Percentiles rank a stretch among this genome's conserved stretches.
Evolutionary conservation across 1,140 invertebrate genomes (phyloP).

Genomic region (Pachypeltis micranthus): DNA sequence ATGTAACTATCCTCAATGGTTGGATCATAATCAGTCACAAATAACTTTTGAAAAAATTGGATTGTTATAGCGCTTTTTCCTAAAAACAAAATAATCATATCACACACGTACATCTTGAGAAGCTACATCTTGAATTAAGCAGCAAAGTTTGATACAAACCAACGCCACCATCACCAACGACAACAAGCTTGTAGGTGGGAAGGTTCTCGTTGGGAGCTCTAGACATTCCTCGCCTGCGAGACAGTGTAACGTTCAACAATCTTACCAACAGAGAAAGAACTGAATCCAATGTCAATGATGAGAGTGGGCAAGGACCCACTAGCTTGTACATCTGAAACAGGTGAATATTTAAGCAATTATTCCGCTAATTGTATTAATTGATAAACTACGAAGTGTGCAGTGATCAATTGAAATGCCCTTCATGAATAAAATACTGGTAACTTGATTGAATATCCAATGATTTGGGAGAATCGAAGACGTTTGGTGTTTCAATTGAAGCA

Average conservation of each 20-base stretch:
- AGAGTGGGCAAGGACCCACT: not conserved
- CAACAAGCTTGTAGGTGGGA: conserved; percentile 76
- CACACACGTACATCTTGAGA: conserved; percentile 79
- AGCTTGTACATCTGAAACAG: not conserved
- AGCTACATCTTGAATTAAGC: too few species aligned
- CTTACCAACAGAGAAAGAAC: not conserved
- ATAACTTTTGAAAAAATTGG: conserved; percentile 84
- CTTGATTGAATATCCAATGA: too few species aligned
- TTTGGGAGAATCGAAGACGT: too few species aligned
- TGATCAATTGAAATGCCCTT: too few species aligned
- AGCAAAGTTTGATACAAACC: too few species aligned
- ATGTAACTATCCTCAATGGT: conserved; percentile 86
- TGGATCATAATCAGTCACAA: conserved; percentile 81
- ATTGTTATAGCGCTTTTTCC: conserved; percentile 83
- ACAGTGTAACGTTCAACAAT: not conserved
- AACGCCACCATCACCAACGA: conserved; percentile 80
- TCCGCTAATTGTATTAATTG: too few species aligned
- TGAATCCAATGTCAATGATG: not conserved
- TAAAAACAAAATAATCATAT: conserved; percentile 86
- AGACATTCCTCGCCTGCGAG: conserved; percentile 16
- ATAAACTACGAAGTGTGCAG: too few species aligned
- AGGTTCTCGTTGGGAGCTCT: conserved; percentile 62
- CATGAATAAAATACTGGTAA: too few species aligned
- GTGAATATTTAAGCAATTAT: too few species aligned
- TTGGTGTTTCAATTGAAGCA: too few species aligned